Base-by-base conservation (phyloP, 2,113 vertebrate species). In the Anhinga rufa region DNA sequence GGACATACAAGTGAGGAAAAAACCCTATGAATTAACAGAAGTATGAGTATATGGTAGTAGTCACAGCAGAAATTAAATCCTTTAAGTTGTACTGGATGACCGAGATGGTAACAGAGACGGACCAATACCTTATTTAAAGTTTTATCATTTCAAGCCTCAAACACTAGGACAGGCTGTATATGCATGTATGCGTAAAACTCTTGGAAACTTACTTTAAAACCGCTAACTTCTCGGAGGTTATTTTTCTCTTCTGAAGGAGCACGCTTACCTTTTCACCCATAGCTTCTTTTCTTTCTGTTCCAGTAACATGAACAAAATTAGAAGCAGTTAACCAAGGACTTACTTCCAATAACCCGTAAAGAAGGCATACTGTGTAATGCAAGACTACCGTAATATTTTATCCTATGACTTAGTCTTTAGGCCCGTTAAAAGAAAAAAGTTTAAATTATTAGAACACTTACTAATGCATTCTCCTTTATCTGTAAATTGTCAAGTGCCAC, bases 381-480 rank as follows among this genome's bases (percentile, higher is more conserved):
- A 10, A 79, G 11, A 46, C 40, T 34, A 55, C 6, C 65, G 17
- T 20, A 54, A 9, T 20, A 83, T 74, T 61, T 82, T 52, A 60
- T 17, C 24, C 24, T 46, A 40, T 15, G 7, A 32, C 12, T 75
- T 51, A 25, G 21, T 9, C 36, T 71, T 94, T 17, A 86, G 16
- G 36, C 10, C 9, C 36, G 42, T 17, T 22, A 69, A 85, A 72
- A 20, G n/a, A n/a, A 7, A 4, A 29, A 36, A 7, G 14, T 52
- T 4, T 10, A 82, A 49, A 44, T 42, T 55, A 58, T 52, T 38
- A 38, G 21, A 48, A 68, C 66, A 98, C 99, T 98, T 93, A 99
- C 99, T 98, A 99, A 97, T 42, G 99, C 99, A 92, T 99, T 99
- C 97, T 99, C 99, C 96, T 99, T 99, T 93, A 99, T 99, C 92